phyloP scores from a whole-genome alignment of 2,113 vertebrate species.

The Petroica traversi region DNA sequence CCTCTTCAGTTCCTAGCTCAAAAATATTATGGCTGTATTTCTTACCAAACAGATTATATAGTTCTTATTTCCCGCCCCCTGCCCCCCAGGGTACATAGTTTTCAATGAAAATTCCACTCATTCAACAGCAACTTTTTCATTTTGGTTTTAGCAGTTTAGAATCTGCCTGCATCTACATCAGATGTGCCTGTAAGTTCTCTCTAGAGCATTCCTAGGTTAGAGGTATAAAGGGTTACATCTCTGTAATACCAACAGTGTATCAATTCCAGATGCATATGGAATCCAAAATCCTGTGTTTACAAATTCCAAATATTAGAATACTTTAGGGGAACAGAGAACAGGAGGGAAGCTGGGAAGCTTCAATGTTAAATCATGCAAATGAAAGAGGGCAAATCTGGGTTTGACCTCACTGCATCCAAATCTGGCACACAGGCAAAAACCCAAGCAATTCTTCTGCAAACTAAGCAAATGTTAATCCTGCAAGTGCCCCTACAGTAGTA shows the following conservation, averaged over 20 bases:
- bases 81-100: not conserved
- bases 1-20: not conserved
- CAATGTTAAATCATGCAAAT: not conserved
- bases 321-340: not conserved
- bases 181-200: not conserved
- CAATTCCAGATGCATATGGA: slow-evolving; percentile 53
- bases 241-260: slow-evolving; percentile 16
- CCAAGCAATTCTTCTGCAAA: not conserved
- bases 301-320: slow-evolving; percentile 37
- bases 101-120: slow-evolving; percentile 11
- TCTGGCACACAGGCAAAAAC: not conserved
- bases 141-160: slow-evolving; percentile 10
- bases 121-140: slow-evolving; percentile 8
- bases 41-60: not conserved
- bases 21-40: not conserved
- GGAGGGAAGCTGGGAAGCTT: not conserved
- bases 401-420: not conserved
- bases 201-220: slow-evolving; percentile 6
- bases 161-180: slow-evolving; percentile 4
- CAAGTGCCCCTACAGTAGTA: not conserved
- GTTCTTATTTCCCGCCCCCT: not conserved
- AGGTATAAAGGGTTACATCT: slow-evolving; percentile 30
- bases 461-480: not conserved
- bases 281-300: slow-evolving; percentile 39
- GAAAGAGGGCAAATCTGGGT: not conserved